Evolutionary conservation across 2,113 vertebrate species (phyloP).

Genomic region (Epinephelus moara): DNA sequence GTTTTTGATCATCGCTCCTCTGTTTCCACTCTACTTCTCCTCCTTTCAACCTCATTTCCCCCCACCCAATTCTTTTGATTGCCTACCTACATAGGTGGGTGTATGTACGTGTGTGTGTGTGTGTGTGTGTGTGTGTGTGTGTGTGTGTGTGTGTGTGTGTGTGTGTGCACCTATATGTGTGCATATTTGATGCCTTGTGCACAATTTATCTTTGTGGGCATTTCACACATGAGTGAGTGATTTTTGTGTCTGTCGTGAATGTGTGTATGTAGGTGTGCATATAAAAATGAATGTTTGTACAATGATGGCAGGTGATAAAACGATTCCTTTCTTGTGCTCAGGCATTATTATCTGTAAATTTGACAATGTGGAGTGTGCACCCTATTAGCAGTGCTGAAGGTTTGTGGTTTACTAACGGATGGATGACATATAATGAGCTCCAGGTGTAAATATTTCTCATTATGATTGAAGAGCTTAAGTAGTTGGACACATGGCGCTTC

Average conservation of each 20-base stretch:
- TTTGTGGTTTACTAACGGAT: constrained; percentile 7
- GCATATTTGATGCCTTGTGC: constrained; percentile 28
- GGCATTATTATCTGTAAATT: constrained; percentile 27
- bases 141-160: too few species aligned
- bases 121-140: neutral
- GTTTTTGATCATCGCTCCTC: constrained; percentile 79
- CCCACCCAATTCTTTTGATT: constrained; percentile 46
- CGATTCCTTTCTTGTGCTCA: constrained; percentile 24
- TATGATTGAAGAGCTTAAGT: neutral
- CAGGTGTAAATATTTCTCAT: neutral
- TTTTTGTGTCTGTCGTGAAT: neutral
- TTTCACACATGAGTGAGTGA: neutral
- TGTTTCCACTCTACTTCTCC: constrained; percentile 76
- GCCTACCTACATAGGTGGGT: constrained; percentile 8
- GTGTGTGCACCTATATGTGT: neutral
- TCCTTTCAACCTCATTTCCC: constrained; percentile 72
- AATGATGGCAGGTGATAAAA: constrained; percentile 29
- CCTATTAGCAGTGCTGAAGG: neutral
- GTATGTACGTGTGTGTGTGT: constrained; percentile 13
- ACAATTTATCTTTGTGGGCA: constrained; percentile 34
- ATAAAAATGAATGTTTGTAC: constrained; percentile 1
- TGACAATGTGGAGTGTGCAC: constrained; percentile 3
- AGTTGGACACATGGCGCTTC: neutral
- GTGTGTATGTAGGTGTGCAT: constrained; percentile 8
- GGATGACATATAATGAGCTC: neutral